These are phyloP conservation scores for Polyergus mexicanus DNA, from an alignment of 1,140 invertebrate genomes.

Conservation along the genomic window DNA sequence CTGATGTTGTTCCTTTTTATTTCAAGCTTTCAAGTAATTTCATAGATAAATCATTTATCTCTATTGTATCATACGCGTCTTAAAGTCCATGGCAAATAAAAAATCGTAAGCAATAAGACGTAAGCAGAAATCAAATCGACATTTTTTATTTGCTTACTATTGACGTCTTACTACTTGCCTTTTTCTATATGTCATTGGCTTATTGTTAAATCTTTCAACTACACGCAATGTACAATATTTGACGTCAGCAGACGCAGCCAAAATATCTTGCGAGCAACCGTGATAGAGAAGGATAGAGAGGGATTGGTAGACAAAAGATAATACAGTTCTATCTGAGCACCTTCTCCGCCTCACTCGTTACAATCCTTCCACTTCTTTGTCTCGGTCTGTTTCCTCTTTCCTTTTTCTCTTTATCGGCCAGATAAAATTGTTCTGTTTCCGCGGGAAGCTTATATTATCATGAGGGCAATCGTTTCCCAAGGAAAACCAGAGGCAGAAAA, in stretches of 20 bases:
- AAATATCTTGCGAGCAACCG: slow-evolving; percentile 29
- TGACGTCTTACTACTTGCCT: too few species aligned
- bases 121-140: too few species aligned
- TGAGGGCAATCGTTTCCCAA: slow-evolving; percentile 12
- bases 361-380: background rate
- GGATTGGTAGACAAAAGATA: background rate
- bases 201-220: slow-evolving; percentile 23
- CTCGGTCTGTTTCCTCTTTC: background rate
- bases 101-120: too few species aligned
- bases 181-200: background rate
- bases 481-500: background rate
- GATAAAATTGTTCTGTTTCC: slow-evolving; percentile 38
- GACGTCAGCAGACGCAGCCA: slow-evolving; percentile 37
- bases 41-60: background rate
- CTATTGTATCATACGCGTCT: too few species aligned
- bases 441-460: slow-evolving; percentile 41
- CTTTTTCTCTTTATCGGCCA: background rate
- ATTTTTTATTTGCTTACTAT: too few species aligned
- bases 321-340: slow-evolving; percentile 18
- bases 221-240: slow-evolving; percentile 21
- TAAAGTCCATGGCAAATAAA: too few species aligned
- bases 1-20: background rate
- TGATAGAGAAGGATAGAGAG: background rate
- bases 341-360: background rate
- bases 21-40: slow-evolving; percentile 23